Conservation (phyloP, 2,888 invertebrate species). For the Tenthredo scrophulariae region DNA sequence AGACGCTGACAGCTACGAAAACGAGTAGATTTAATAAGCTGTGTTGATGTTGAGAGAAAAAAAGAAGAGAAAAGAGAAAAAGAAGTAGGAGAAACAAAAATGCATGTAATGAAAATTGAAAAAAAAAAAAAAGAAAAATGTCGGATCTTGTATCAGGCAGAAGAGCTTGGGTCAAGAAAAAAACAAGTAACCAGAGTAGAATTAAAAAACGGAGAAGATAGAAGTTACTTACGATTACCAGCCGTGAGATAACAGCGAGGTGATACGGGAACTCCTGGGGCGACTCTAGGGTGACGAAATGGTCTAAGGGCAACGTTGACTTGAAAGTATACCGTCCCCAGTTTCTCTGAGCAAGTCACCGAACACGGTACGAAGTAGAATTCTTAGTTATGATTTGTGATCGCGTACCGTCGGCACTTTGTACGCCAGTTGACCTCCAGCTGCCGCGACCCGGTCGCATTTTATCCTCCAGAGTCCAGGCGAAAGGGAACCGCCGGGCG, state of each 20-base stretch:
- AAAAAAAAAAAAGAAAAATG: neutral
- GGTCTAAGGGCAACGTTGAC: slow-evolving; percentile 54
- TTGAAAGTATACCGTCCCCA: slow-evolving; percentile 58
- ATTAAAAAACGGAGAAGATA: slow-evolving; percentile 49
- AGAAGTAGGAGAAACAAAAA: neutral
- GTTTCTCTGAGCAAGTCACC: slow-evolving; percentile 3
- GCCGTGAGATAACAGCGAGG: slow-evolving; percentile 53
- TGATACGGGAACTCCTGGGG: slow-evolving; percentile 55
- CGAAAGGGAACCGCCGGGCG: slow-evolving; percentile 33
- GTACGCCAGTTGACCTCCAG: slow-evolving; percentile 60
- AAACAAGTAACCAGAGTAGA: neutral
- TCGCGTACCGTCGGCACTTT: slow-evolving; percentile 60
- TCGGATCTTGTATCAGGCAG: neutral
- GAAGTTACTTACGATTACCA: slow-evolving; percentile 48
- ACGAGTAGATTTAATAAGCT: neutral
- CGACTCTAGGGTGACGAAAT: slow-evolving; percentile 58
- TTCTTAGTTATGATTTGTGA: slow-evolving; percentile 54
- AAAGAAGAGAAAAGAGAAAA: neutral
- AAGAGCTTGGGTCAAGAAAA: neutral
- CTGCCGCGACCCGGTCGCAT: slow-evolving; percentile 53
- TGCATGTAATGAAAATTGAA: neutral
- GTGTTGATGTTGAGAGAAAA: slow-evolving; percentile 7
- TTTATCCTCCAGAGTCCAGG: slow-evolving; percentile 47
- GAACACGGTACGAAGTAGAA: slow-evolving; percentile 30
- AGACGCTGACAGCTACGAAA: neutral